Base-by-base conservation (phyloP, 30 jellyfish, hydroid and myxozoan species). In the Chrysaora quinquecirrha region DNA sequence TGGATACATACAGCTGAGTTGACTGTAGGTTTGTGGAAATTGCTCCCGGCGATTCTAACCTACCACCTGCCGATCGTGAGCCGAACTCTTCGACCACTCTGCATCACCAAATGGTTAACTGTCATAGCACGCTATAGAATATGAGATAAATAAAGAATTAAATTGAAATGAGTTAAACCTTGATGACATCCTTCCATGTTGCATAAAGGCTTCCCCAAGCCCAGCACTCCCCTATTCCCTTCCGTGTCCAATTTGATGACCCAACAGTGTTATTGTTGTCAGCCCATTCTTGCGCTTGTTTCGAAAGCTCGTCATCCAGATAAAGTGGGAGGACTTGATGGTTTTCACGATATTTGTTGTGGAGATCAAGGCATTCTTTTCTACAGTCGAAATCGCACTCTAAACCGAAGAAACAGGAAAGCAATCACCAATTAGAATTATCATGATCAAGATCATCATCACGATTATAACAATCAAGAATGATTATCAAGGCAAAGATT, bases 251-350 rank as follows among this genome's bases (percentile, higher is more conserved):
- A 1, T 25, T 71, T 10, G 98, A 90, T 1, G 93, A 50, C 0
- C 75, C 94, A 54, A 48, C 38, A 0, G 79, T 72, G 18, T 83
- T 67, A 33, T 48, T 80, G 33, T 61, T 46, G 43, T 90, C 96
- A 16, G 98, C 98, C 98, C 98, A 90, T 33, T 68, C 33, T 29
- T 90, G 96, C 38, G 98, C 98, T 65, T 90, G 95, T 70, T 63
- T 60, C 32, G 80, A 34, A 1, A 90, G 87, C 23, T 62, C 30
- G 21, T 77, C 86, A 64, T 79, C 95, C 30, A 35, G 62, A 14
- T 25, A 70, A 30, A 90, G 84, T 31, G 94, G 78, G 32, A 46
- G 60, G 20, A 68, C 91, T 25, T 50, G 50, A 80, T 90, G 98
- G 76, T 90, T 90, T 34, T 64, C 27, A 10, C 98, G 94, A 60